Evolutionary conservation across 2,113 vertebrate species (phyloP), one percentile per base, ranked within the genome.

Genomic region (Tachysurus vachellii): DNA sequence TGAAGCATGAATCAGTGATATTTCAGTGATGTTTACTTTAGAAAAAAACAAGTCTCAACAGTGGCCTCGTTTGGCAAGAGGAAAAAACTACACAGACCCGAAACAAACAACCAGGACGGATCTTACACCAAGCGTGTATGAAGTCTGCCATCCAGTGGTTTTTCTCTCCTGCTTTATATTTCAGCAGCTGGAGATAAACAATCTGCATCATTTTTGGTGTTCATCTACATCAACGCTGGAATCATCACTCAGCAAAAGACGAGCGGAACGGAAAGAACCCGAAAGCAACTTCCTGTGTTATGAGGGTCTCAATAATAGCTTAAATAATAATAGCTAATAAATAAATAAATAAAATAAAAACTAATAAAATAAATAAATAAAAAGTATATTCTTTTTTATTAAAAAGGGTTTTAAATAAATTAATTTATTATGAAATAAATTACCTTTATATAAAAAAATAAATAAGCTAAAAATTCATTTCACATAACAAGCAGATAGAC

Each of bases 41-140:
- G 23, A 11, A 0, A 47, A n/a, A 75, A 16, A 31, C 2, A 36
- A 89, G 66, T 85, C 47, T 77, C 91, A 87, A 90, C 75, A 91
- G 70, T 89, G 89, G 89, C 89, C 92, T 89, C 91, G 70, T 76
- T 85, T 88, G 91, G 85, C 81, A 61, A 71, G 75, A 28, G 1
- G 17, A 53, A 9, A 5, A 23, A 75, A 73, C 19, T 28, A 13
- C 76, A 86, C 16, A 28, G 28, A 28, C n/a, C 12, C 5, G 59
- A 80, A 86, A 56, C 50, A 62, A 59, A 28, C 83, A 21, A 7
- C 21, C 7, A 26, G 28, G 62, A 61, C 54, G 4, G 13, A 19
- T 75, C 13, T 47, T 62, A 36, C 36, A 36, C 7, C 26, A 81
- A 82, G 44, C 19, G 28, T 86, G 83, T 76, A 66, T 68, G 70